Percentiles rank a stretch among this genome's conserved stretches.
phyloP scores from a whole-genome alignment of 2,888 invertebrate species.

The Molanna angustata region DNA sequence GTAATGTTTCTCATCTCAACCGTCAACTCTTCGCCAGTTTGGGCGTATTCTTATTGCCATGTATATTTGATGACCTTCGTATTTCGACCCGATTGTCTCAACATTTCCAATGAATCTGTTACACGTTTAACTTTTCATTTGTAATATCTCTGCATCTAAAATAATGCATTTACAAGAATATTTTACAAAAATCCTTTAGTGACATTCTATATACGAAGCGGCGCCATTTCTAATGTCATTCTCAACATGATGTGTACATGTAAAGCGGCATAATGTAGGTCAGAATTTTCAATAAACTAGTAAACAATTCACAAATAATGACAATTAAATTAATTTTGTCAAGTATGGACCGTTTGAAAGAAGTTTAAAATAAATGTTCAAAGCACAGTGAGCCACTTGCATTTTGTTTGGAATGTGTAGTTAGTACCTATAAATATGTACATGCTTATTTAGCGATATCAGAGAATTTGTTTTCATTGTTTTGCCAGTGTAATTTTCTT shows the following conservation, averaged over 20 bases:
- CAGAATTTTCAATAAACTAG: conserved; percentile 23
- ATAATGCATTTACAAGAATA: no score
- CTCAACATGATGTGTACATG: conserved; percentile 19
- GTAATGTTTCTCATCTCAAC: background rate
- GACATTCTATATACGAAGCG: conserved; percentile 12
- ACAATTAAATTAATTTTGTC: background rate
- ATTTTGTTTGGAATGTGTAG: no score
- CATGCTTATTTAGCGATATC: background rate
- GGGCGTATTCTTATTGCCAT: conserved; percentile 23
- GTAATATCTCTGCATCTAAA: no score
- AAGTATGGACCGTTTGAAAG: no score
- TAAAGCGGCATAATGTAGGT: conserved; percentile 21
- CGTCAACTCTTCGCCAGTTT: background rate
- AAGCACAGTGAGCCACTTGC: background rate
- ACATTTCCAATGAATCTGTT: no score
- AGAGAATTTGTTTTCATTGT: conserved; percentile 12
- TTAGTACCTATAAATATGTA: no score
- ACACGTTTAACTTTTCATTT: no score
- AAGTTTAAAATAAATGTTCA: no score
- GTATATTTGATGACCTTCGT: conserved; percentile 26
- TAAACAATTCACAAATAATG: conserved; percentile 18
- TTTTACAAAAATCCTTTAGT: background rate
- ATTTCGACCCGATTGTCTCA: no score
- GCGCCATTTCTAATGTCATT: conserved; percentile 26
- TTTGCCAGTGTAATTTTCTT: conserved; percentile 4